phyloP scores from a whole-genome alignment of 2,113 vertebrate genomes.

The Centropus unirufus region DNA sequence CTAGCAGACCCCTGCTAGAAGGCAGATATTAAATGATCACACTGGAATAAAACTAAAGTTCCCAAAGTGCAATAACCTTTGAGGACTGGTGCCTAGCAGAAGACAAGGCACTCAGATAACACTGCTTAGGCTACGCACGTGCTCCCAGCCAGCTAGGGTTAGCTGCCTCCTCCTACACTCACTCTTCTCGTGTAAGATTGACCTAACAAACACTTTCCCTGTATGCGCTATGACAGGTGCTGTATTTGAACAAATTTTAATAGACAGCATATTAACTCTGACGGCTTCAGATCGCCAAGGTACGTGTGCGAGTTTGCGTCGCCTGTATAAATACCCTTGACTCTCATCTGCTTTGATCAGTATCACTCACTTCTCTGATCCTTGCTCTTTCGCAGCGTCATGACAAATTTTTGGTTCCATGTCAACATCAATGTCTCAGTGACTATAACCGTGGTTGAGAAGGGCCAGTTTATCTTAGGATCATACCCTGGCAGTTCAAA shows the following conservation, averaged over 20 bases:
- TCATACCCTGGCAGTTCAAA: background rate
- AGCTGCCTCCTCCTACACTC: background rate
- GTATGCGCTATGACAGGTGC: constrained; percentile 34
- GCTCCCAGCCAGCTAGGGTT: background rate
- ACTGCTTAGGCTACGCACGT: background rate
- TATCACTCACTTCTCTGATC: constrained; percentile 50
- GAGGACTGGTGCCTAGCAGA: background rate
- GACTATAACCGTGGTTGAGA: background rate
- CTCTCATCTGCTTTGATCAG: constrained; percentile 68
- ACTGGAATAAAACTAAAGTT: background rate
- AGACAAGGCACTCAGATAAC: background rate
- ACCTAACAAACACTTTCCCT: constrained; percentile 18
- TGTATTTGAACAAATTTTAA: constrained; percentile 60
- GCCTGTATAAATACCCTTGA: constrained; percentile 43
- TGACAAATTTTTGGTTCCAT: constrained; percentile 38
- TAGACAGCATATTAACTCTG: constrained; percentile 60
- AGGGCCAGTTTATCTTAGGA: background rate
- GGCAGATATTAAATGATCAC: background rate
- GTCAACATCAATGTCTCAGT: constrained; percentile 2
- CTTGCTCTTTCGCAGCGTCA: background rate
- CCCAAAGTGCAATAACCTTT: accelerated
- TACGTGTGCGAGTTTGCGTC: background rate
- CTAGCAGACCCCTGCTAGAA: background rate
- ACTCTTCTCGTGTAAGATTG: background rate
- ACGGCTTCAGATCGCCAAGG: background rate